Conservation (phyloP, 2,797 vertebrate species). For the Halcyon leucocephala region DNA sequence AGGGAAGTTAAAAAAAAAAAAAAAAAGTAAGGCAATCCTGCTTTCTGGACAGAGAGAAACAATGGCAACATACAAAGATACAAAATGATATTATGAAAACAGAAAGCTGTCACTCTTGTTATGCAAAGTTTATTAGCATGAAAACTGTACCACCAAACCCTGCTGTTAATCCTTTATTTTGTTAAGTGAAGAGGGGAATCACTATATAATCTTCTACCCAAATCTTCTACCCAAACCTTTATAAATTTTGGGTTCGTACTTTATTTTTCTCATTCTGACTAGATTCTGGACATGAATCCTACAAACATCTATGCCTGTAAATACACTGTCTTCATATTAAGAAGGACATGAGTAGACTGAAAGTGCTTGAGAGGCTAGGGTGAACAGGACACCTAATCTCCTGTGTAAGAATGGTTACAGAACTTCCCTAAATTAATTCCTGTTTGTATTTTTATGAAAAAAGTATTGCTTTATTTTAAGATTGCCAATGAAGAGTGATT, state of each 20-base stretch:
- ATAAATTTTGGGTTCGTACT: not conserved
- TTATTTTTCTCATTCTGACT: not conserved
- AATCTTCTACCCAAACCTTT: not conserved
- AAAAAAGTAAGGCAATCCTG: not conserved
- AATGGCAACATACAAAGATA: not conserved
- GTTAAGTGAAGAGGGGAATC: not conserved
- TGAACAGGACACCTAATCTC: not conserved
- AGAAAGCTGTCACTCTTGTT: not conserved
- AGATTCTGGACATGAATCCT: not conserved
- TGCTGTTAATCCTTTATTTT: not conserved
- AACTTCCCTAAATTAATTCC: not conserved
- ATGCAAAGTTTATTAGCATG: not conserved
- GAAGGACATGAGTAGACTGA: not conserved
- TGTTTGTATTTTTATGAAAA: not conserved
- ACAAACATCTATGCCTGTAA: not conserved
- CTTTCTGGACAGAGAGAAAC: not conserved
- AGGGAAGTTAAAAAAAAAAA: not conserved
- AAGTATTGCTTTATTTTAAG: not conserved
- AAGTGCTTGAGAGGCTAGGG: not conserved
- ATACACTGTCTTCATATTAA: not conserved
- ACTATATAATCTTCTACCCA: not conserved
- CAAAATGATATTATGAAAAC: not conserved
- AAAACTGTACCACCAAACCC: not conserved
- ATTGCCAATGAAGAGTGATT: not conserved
- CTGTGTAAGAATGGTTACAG: not conserved